Base-by-base conservation (phyloP, 2,113 vertebrate species). In the Tauraco erythrolophus region DNA sequence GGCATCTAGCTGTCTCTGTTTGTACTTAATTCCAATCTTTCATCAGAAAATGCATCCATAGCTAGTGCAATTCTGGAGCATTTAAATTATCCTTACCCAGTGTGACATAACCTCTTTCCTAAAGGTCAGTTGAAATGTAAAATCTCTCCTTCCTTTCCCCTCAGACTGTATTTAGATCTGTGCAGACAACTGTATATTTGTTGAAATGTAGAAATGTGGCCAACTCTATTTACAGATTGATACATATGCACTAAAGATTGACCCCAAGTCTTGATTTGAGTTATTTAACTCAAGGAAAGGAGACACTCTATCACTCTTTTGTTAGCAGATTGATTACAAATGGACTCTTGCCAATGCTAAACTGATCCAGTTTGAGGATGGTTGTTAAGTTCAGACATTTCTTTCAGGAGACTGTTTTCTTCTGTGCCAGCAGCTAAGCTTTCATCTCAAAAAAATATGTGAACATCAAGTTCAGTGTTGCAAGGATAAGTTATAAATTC, bases 251-350 rank as follows among this genome's bases (percentile, higher is more conserved):
- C 41, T 35, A 37, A 95, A 51, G 65, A 66, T 46, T 80, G 72
- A 84, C 37, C 54, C 33, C 31, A 94, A 70, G 84, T 58, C 62
- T 58, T 92, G 23, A 28, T 94, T 92, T 93, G 58, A 91, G 28
- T 64, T 89, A 71, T 71, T 95, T 92, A 92, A 92, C 31, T 76
- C 39, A 43, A 95, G 72, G 30, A 61, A 95, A 89, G 45, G 37
- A 92, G 62, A 7, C 53, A 56, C 19, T 41, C 35, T 84, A 41
- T 71, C 51, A 43, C 35, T 75, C 16, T 39, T 70, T n/a, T 39
- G 9, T 62, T 65, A 76, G 48, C 60, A 93, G 86, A 94, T 35
- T 85, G 61, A 91, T 93, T 91, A 77, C 28, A 69, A 89, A 58
- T 60, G 69, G 62, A 60, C 53, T 81, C 41, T 84, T 57, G 74